Conservation (phyloP, 2,113 vertebrate species). For the Ia io region DNA sequence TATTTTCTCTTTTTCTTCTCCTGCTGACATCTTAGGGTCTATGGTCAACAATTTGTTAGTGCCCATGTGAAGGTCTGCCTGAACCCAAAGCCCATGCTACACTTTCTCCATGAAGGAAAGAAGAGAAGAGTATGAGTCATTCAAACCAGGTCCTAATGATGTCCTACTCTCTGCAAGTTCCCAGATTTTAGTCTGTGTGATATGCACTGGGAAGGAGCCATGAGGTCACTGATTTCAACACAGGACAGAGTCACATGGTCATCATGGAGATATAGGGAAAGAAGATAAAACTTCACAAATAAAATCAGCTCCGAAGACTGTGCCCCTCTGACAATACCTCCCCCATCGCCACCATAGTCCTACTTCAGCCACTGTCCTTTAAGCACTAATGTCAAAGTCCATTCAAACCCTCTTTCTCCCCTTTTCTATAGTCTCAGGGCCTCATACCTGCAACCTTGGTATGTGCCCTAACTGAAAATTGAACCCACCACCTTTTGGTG, state of each 20-base stretch:
- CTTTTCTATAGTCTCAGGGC: neutral
- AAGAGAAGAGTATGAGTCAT: neutral
- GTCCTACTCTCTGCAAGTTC: neutral
- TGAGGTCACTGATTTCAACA: neutral
- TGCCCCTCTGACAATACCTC: neutral
- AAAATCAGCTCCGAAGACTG: neutral
- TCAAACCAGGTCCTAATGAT: neutral
- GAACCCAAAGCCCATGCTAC: neutral
- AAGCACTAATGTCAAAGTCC: neutral
- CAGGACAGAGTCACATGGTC: neutral
- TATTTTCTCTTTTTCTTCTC: neutral
- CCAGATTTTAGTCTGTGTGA: neutral
- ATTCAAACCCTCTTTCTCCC: neutral
- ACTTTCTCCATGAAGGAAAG: neutral
- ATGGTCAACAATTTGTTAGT: neutral
- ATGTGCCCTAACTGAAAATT: neutral
- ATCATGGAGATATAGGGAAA: neutral
- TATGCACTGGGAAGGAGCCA: neutral
- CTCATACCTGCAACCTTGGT: neutral
- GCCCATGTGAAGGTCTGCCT: neutral
- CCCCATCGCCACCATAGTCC: too few relatives aligned
- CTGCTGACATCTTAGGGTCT: neutral
- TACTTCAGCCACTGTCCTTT: neutral
- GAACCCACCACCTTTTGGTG: neutral
- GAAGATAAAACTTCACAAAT: neutral